These are phyloP conservation scores for Hedychridium roseum DNA, from an alignment of 2,888 invertebrate genomes.

Conservation along the genomic window DNA sequence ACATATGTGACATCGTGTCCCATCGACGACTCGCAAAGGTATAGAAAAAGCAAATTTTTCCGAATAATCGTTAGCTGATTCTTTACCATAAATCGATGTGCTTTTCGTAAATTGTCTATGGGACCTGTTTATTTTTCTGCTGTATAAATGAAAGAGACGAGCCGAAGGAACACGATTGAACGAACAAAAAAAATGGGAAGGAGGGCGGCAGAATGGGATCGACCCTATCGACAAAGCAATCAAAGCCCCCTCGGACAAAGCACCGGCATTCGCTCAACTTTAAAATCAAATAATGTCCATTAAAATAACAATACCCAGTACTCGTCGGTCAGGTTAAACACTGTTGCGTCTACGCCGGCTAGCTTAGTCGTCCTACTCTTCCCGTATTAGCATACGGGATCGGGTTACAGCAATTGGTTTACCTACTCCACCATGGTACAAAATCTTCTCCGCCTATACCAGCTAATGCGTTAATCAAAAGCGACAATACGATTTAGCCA, in stretches of 20 bases:
- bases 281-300: conserved; percentile 64
- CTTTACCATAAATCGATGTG: too few species aligned
- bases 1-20: too few species aligned
- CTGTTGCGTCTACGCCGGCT: conserved; percentile 56
- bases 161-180: conserved; percentile 4
- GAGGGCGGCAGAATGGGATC: conserved; percentile 58
- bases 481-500: conserved; percentile 30
- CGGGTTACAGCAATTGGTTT: conserved; percentile 63
- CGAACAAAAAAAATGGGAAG: conserved; percentile 31
- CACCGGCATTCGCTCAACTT: conserved; percentile 61
- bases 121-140: too few species aligned
- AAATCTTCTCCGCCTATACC: conserved; percentile 23
- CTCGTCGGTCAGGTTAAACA: conserved; percentile 58
- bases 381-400: conserved; percentile 61
- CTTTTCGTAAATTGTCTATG: too few species aligned
- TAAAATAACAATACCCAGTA: conserved; percentile 62
- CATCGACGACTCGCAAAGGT: too few species aligned
- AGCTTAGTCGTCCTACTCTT: conserved; percentile 34
- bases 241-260: conserved; percentile 58
- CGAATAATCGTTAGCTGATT: too few species aligned
- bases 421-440: too few species aligned
- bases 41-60: too few species aligned
- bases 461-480: conserved; percentile 39
- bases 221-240: conserved; percentile 60
- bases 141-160: conserved; percentile 11